Base-by-base conservation (phyloP, 2,888 invertebrate genomes). In the Coelopa pilipes region DNA sequence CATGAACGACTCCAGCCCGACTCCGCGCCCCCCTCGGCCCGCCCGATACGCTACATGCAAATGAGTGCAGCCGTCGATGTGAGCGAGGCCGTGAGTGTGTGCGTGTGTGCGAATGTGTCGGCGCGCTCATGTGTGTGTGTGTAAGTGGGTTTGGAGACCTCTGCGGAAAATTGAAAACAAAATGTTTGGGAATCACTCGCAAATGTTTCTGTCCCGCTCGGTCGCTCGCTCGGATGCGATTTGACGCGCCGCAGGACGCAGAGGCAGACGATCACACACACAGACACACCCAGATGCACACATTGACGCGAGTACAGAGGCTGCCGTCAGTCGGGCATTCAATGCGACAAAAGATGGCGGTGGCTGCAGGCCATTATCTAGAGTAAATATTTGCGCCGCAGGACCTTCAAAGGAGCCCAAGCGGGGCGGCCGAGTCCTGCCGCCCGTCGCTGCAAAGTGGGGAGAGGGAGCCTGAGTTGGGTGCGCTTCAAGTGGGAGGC, bases 361-460 rank as follows among this genome's bases (percentile, higher is more conserved):
- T 70, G 34, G 70, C 70, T 70, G 60, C 34, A 62, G 34, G 70
- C 70, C 19, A 70, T 70, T 62, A 70, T 53, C 62, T 49, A 21
- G 19, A 70, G 19, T 62, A 70, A 70, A 70, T 70, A 62, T 70
- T 62, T 70, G 11, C 34, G 45, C 53, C 17, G 21, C 55, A 68
- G 59, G 60, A 70, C 70, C 24, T 62, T 62, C 12, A 65, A 46
- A 65, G 45, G 47, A 65, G 47, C 45, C n/a, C 17, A 34, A 65
- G 46, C 47, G 17, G 46, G 45, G n/a, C 47, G n/a, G 10, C 74
- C 75, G 66, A 62, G 69, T 70, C 59, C 74, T 73, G 75, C 71
- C 71, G 70, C 24, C 13, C 47, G 49, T 63, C 17, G 11, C 49
- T 74, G 73, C 34, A 79, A 50, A 60, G 47, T 50, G 50, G 24